Evolutionary conservation across 92 coral and sea anemone genomes (phyloP).

Genomic region (Phenganax stokvisi): DNA sequence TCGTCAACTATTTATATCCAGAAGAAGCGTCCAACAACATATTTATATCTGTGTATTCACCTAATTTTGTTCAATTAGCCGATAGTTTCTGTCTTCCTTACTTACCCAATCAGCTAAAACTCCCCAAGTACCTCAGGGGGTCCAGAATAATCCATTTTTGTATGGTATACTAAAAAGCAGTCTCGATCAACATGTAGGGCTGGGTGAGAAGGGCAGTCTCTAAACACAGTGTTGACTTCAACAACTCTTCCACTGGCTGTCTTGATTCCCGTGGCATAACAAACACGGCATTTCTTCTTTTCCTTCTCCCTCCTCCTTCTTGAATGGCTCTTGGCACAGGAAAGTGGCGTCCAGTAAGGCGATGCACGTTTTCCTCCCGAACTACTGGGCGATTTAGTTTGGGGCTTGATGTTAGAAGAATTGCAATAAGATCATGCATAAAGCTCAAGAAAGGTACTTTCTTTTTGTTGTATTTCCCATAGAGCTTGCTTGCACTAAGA

Average conservation of each 20-base stretch:
- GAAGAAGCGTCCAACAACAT: too few species aligned
- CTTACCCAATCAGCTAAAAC: not conserved
- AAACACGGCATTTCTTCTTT: conserved; percentile 10
- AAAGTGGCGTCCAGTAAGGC: not conserved
- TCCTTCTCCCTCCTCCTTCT: conserved; percentile 5
- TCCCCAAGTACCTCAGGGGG: not conserved
- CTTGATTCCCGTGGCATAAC: conserved; percentile 18
- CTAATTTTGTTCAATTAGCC: too few species aligned
- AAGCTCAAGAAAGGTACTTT: too few species aligned
- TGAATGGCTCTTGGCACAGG: not conserved
- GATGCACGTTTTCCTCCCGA: too few species aligned
- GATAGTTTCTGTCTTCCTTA: too few species aligned
- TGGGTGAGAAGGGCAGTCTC: conserved; percentile 19
- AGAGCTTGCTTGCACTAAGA: too few species aligned
- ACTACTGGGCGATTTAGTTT: too few species aligned
- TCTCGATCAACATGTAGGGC: conserved; percentile 13
- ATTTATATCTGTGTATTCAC: too few species aligned
- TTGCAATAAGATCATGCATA: too few species aligned
- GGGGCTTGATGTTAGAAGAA: too few species aligned
- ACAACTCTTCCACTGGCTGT: conserved; percentile 22
- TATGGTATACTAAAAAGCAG: not conserved
- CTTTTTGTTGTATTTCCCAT: too few species aligned
- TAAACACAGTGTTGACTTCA: not conserved
- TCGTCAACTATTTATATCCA: too few species aligned
- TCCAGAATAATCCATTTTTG: conserved; percentile 17